Conservation (phyloP, 1,140 invertebrate species). For the Pseudomyrmex sp. region DNA sequence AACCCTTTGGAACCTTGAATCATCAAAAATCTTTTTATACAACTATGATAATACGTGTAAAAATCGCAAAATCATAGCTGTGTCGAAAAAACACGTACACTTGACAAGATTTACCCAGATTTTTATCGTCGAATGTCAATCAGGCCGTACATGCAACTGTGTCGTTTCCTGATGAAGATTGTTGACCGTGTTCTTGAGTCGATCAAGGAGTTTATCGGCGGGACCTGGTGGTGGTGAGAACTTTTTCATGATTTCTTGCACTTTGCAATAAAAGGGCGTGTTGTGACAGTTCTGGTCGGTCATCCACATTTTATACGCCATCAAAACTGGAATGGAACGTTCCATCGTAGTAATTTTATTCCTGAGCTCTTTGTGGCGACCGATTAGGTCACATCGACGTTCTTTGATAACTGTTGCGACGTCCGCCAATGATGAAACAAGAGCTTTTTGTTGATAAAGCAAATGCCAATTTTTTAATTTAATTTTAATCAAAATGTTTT, state of each 20-base stretch:
- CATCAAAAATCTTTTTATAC: background rate
- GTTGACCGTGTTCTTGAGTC: constrained; percentile 65
- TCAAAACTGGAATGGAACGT: constrained; percentile 78
- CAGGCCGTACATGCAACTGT: constrained; percentile 82
- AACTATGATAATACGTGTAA: background rate
- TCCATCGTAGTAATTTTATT: constrained; percentile 79
- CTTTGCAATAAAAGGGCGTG: constrained; percentile 69
- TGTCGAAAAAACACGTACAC: constrained; percentile 54
- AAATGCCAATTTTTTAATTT: background rate
- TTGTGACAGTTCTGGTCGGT: constrained; percentile 57
- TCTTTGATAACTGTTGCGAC: constrained; percentile 71
- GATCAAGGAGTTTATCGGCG: constrained; percentile 73
- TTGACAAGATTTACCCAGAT: constrained; percentile 71
- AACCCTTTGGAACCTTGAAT: constrained; percentile 1
- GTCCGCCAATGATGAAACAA: constrained; percentile 45
- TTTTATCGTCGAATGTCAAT: constrained; percentile 73
- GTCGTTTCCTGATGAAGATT: constrained; percentile 73
- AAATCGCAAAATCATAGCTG: background rate
- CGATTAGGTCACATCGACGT: constrained; percentile 72
- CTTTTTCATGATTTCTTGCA: constrained; percentile 76
- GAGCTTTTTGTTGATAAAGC: background rate
- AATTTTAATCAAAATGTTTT: constrained; percentile 13
- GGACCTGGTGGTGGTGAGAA: constrained; percentile 74
- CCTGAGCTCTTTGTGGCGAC: constrained; percentile 70
- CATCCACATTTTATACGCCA: constrained; percentile 75